Evolutionary conservation across 2,113 vertebrate species (phyloP), one percentile per base, ranked within the genome.

Genomic region (Manacus vitellinus): DNA sequence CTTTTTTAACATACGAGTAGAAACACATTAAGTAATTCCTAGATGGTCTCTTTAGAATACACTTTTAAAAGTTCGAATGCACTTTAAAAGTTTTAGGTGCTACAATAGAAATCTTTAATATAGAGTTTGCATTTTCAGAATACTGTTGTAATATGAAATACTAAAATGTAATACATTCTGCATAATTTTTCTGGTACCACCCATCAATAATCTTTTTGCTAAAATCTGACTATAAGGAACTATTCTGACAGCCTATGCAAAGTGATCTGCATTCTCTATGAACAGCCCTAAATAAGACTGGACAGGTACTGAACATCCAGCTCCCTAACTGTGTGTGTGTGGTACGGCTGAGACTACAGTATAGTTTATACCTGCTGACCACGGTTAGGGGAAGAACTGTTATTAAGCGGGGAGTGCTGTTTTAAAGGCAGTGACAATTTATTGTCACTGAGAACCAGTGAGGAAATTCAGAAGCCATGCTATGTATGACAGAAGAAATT

Each of bases 11-110:
- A 23, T 61, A 25, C 2, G 6, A 68, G 14, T 62, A 54, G 65
- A 68, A 88, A 51, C 56, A 14, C 9, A 31, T 63, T 39, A 76
- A 72, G 8, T 51, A 76, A 70, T 33, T 65, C 47, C 37, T 70
- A 49, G 13, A 22, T 72, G 41, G 49, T 88, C 15, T 86, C 35
- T 86, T 83, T 28, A 55, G 16, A 93, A 72, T 28, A 83, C 63
- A 85, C 63, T 87, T 92, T 76, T 91, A 43, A 74, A 87, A 10
- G 30, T 66, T 88, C 67, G 80, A 94, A 91, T 47, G 17, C 35
- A 23, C 23, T 66, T 72, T 31, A 14, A 39, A 74, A 47, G 21
- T 59, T 84, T 37, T 41, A 59, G 23, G 8, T 7, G 0, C 73
- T 55, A 52, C 0, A 3, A 8, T 13, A 92, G 47, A 78, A 90